Evolutionary conservation across 2,797 vertebrate genomes (phyloP), one percentile per base, ranked within the genome.

Genomic region (Pangasius larnaudii): DNA sequence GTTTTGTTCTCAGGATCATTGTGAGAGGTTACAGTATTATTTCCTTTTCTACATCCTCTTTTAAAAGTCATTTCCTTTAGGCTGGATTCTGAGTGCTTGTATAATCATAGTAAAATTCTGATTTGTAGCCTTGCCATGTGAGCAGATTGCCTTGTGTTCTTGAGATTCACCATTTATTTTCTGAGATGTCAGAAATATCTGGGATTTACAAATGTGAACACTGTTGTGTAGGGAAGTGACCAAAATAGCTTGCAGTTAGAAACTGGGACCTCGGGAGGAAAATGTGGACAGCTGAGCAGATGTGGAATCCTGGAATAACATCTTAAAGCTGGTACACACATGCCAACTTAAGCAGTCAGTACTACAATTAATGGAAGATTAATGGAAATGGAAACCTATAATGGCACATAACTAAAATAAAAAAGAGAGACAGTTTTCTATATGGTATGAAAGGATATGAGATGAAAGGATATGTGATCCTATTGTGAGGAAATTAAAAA

Each of bases 51-150:
- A 10, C 8, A 33, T 56, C 2, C 22, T 90, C 88, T 80, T 91
- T 89, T 94, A 92, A 93, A 92, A 93, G 92, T 95, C 93, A 91
- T 93, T 92, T 90, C 88, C 92, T 71, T 30, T 75, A 53, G 63
- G 69, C 51, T 39, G 59, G 46, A 33, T 24, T 84, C 27, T n/a
- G 36, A 19, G 19, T 61, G 65, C 42, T 59, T 24, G 9, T 16
- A 18, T 49, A 83, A 82, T 83, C 30, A 80, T 46, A 61, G 42
- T 49, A 22, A 46, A 11, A 69, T 36, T 16, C 13, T 74, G 36
- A 49, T 49, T 18, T 27, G n/a, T 53, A 78, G 6, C 59, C 63
- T 33, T 36, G 33, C 42, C 65, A 46, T 27, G 51, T 80, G 51
- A 80, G 30, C 42, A 74, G 49, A 13, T 51, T 69, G 10, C 10